Percentiles rank a stretch among this genome's conserved stretches.
These are phyloP conservation scores for Hirudo medicinalis DNA, from an alignment of 1,140 invertebrate genomes.

Conservation along the genomic window DNA sequence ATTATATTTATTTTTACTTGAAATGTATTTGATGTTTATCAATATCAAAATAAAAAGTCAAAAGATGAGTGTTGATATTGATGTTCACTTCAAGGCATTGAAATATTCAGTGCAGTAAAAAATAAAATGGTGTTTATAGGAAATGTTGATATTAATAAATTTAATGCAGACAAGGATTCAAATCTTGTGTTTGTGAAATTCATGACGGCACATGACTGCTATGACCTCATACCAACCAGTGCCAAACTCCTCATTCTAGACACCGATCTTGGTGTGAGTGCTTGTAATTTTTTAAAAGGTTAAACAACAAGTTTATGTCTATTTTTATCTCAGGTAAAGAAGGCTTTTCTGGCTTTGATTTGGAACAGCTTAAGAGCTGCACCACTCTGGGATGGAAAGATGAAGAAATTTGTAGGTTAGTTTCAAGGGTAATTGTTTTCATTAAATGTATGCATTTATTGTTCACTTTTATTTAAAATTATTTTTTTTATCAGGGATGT, in stretches of 20 bases:
- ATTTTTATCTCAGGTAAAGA: slow-evolving; percentile 57
- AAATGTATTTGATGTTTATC: too few species aligned
- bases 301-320: slow-evolving; percentile 1
- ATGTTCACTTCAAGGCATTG: not conserved
- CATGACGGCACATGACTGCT: slow-evolving; percentile 98
- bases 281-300: not conserved
- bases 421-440: not conserved
- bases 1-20: not conserved
- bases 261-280: slow-evolving; percentile 71
- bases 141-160: not conserved
- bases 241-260: slow-evolving; percentile 98
- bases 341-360: slow-evolving; percentile 94
- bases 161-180: slow-evolving; percentile 81
- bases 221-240: slow-evolving; percentile 96
- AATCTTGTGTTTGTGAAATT: slow-evolving; percentile 86
- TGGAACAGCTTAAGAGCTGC: slow-evolving; percentile 98
- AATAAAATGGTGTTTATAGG: not conserved
- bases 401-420: slow-evolving; percentile 62
- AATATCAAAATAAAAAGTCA: too few species aligned
- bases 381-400: slow-evolving; percentile 83
- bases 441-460: not conserved
- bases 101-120: not conserved
- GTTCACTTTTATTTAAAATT: not conserved
- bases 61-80: not conserved
- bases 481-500: slow-evolving; percentile 56